Conservation (phyloP, 2,113 vertebrate species). For the Hippocampus mohnikei region DNA sequence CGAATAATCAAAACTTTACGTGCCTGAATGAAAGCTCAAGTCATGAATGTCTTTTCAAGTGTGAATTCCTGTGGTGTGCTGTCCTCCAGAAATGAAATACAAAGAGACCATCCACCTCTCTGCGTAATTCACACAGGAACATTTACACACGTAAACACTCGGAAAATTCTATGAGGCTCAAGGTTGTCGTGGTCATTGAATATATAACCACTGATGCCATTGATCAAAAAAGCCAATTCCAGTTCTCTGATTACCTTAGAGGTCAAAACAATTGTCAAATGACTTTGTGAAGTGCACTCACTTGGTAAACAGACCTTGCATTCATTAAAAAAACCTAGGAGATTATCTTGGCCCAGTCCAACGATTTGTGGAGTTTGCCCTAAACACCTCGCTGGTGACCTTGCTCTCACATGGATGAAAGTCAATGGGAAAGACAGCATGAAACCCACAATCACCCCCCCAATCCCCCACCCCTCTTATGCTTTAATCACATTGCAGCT, state of each 20-base stretch:
- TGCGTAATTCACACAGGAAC: slow-evolving; percentile 15
- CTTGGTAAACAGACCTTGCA: slow-evolving; percentile 74
- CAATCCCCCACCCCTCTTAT: slow-evolving; percentile 26
- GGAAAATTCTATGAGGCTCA: slow-evolving; percentile 55
- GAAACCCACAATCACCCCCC: slow-evolving; percentile 43
- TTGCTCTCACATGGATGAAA: slow-evolving; percentile 61
- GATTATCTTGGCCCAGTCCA: slow-evolving; percentile 70
- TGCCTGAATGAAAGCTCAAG: not conserved
- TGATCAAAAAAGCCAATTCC: slow-evolving; percentile 76
- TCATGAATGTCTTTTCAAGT: slow-evolving; percentile 16
- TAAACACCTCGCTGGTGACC: slow-evolving; percentile 67
- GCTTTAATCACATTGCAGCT: slow-evolving; percentile 62
- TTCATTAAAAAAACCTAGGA: slow-evolving; percentile 67
- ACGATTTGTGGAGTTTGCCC: slow-evolving; percentile 72
- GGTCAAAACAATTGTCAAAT: slow-evolving; percentile 71
- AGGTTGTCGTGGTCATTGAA: slow-evolving; percentile 75
- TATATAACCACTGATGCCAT: slow-evolving; percentile 75
- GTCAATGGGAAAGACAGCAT: slow-evolving; percentile 67
- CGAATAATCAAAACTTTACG: not conserved
- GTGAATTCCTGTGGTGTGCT: slow-evolving; percentile 3
- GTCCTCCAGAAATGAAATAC: slow-evolving; percentile 10
- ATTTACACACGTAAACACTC: slow-evolving; percentile 26
- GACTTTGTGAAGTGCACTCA: slow-evolving; percentile 71
- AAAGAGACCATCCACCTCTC: slow-evolving; percentile 9
- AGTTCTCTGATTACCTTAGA: slow-evolving; percentile 70